Evolutionary conservation across 2,797 vertebrate genomes (phyloP).

Genomic region (Alauda arvensis): DNA sequence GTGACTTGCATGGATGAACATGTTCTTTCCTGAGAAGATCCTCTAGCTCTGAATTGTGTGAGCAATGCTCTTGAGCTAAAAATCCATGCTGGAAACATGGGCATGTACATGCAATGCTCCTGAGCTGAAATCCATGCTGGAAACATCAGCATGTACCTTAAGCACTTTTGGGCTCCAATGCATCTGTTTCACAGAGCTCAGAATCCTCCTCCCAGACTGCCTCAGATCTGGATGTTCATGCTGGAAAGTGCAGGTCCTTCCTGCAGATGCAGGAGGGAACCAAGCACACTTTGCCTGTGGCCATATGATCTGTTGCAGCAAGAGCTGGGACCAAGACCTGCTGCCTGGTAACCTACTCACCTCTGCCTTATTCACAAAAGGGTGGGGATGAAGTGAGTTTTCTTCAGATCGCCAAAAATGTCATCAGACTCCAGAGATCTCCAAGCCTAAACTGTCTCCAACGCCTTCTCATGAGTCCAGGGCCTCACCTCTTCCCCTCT

Average conservation of each 20-base stretch:
- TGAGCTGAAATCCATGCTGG: neutral
- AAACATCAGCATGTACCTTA: neutral
- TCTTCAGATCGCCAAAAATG: conserved; percentile 46
- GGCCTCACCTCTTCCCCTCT: conserved; percentile 51
- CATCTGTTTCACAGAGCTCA: neutral
- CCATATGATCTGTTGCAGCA: neutral
- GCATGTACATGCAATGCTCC: neutral
- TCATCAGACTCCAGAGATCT: conserved; percentile 38
- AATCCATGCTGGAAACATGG: neutral
- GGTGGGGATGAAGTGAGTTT: conserved; percentile 41
- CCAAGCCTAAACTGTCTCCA: conserved; percentile 48
- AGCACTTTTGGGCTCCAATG: neutral
- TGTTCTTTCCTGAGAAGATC: neutral
- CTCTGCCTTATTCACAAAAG: conserved; percentile 14
- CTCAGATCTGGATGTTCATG: neutral
- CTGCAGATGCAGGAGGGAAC: neutral
- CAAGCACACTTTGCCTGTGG: neutral
- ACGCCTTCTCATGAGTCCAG: conserved; percentile 22
- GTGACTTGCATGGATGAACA: neutral
- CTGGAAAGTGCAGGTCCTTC: neutral
- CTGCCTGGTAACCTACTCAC: conserved; percentile 37
- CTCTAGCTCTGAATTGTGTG: neutral
- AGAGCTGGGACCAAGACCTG: neutral
- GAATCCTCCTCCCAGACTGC: neutral
- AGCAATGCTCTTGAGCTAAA: neutral